Base-by-base conservation (phyloP, 1,140 invertebrate species). In the Acromyrmex echinatior region DNA sequence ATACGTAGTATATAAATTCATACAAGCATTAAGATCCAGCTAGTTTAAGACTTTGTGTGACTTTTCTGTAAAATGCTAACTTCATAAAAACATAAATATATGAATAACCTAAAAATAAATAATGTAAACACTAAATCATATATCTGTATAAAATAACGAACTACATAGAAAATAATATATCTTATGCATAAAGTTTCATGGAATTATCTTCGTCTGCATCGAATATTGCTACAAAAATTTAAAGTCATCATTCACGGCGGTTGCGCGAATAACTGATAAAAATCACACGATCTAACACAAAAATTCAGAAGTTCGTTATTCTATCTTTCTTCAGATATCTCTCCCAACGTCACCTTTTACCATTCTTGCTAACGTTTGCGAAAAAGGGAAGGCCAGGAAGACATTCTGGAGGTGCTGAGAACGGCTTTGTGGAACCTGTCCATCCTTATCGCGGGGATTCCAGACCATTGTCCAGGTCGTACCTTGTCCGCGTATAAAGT, bases 391-490 rank as follows among this genome's bases (percentile, higher is more conserved):
- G 16, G 18, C 18, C 16, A 10, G 6, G 68, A 58, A 77, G 62
- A 70, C 14, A 45, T 56, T 25, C 53, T 39, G 31, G 31, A 45
- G 62, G 51, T 60, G 21, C 71, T 60, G 62, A 58, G 56, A 91
- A 73, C 63, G 78, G 90, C 85, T 91, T 89, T 88, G 90, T 89
- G 90, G 77, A 63, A 53, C 87, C 89, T 91, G 90, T 90, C 86
- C 89, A 92, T 92, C 92, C 93, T 95, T 95, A 95, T 95, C 93
- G 90, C 86, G 92, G 92, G 92, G 93, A 95, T 95, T 95, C 93
- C 92, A 90, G 92, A 92, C 92, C 92, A 95, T 95, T 94, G 92
- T 93, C 92, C 93, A 88, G 91, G 74, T 31, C 77, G 68, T 70
- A 79, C 70, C 86, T 86, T 73, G 62, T 10, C 62, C 73, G 78